Base-by-base conservation (phyloP, 2,113 vertebrate genomes). In the Scalopus aquaticus region DNA sequence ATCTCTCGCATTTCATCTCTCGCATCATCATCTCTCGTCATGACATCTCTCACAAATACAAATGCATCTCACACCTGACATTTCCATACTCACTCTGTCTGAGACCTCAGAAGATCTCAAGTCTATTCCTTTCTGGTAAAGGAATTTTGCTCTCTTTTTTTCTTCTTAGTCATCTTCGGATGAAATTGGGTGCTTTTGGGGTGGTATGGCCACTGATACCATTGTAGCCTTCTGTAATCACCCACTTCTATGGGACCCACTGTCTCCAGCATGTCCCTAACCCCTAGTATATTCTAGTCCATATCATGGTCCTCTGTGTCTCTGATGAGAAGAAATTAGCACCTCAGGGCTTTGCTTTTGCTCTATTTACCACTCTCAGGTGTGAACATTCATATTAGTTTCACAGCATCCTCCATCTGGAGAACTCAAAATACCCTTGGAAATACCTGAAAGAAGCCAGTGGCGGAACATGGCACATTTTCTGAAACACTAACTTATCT, bases 241-340 rank as follows among this genome's bases (percentile, higher is more conserved):
- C 6, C 35, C 16, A 15, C 85, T 77, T 60, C 15, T 11, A 20
- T 44, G 58, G 44, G 42, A 91, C 19, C 24, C 87, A 28, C 6
- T 1, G 1, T 22, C 24, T 70, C 37, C 37, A 70, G 12, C 12
- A n/a, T 42, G 3, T 37, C 16, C 19, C 35, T 54, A 19, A 85
- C 17, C 24, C 4, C 15, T 30, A n/a, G 42, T 30, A 1, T 2
- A 7, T 5, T 42, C 1, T 20, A 60, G 13, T 24, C 39, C 16
- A 42, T 8, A 19, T 56, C 3, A 9, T 15, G 60, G 32, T 42
- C 6, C 17, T 60, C 2, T 77, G n/a, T 82, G 73, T 90, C 44
- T 84, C 62, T 67, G 16, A 69, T 62, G 32, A 39, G 20, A 86
- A 84, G 19, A 84, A 73, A 62, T 42, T 2, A 49, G 3, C 4